Conservation (phyloP, 2,797 vertebrate species). For the Okamejei kenojei region DNA sequence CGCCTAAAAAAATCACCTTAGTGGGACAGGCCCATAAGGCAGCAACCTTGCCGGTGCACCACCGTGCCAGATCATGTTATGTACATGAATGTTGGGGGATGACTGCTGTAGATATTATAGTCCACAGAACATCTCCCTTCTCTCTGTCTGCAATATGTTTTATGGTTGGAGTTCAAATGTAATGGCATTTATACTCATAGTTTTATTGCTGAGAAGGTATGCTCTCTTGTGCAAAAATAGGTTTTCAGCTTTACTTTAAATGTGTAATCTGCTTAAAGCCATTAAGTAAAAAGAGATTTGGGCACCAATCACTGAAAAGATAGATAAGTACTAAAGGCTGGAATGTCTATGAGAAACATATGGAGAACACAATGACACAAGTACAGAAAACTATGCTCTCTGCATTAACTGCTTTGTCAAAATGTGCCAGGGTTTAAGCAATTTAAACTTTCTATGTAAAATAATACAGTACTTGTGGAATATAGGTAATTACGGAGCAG, state of each 20-base stretch:
- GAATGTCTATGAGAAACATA: constrained; percentile 63
- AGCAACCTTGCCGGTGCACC: too few relatives aligned
- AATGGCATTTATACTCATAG: background rate
- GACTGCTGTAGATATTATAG: too few relatives aligned
- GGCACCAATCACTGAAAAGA: constrained; percentile 32
- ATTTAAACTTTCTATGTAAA: constrained; percentile 43
- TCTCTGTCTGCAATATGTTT: background rate
- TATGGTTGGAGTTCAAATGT: background rate
- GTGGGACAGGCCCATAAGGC: too few relatives aligned
- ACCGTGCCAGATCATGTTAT: too few relatives aligned
- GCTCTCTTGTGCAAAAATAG: background rate
- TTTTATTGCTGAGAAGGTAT: background rate
- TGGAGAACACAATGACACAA: constrained; percentile 48
- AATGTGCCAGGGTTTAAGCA: constrained; percentile 47
- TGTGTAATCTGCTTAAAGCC: background rate
- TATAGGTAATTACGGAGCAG: background rate
- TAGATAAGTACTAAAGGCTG: constrained; percentile 44
- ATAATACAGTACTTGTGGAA: background rate
- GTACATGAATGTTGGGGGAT: too few relatives aligned
- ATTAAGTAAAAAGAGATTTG: background rate
- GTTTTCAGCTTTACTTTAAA: background rate
- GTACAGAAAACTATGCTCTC: constrained; percentile 5
- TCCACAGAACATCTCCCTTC: background rate
- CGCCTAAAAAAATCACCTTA: too few relatives aligned
- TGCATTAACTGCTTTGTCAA: constrained; percentile 42